Percentiles rank a stretch among this genome's conserved stretches.
Evolutionary conservation across 53 echinoderm and acorn worm species (phyloP).

Genomic region (Echinometra lucunter): DNA sequence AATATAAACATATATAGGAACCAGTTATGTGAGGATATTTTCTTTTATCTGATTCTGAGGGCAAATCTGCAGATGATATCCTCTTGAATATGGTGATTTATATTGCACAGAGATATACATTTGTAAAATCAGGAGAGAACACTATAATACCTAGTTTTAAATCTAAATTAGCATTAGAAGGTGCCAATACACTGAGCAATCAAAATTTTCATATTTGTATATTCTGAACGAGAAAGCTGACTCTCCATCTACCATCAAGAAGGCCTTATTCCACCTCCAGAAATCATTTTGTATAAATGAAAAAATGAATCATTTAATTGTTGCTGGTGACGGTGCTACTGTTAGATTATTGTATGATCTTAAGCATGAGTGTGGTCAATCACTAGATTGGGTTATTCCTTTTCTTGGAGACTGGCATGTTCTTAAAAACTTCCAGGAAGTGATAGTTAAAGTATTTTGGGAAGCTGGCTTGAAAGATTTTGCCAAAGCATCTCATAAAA

Average conservation of each 20-base stretch:
- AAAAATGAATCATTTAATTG: conserved; percentile 59
- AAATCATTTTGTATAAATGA: conserved; percentile 23
- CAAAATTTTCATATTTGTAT: conserved; percentile 57
- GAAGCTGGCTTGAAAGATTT: conserved; percentile 80
- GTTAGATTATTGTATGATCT: conserved; percentile 49
- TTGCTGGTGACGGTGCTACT: conserved; percentile 46
- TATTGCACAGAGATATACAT: conserved; percentile 28
- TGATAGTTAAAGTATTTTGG: conserved; percentile 84
- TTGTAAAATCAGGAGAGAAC: conserved; percentile 35
- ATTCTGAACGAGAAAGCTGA: conserved; percentile 66
- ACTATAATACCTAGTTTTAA: conserved; percentile 59
- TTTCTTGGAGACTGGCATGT: conserved; percentile 79
- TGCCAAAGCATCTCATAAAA: conserved; percentile 73
- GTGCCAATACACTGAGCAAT: neutral
- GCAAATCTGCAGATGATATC: neutral
- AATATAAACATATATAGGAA: conserved; percentile 57
- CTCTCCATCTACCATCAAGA: conserved; percentile 38
- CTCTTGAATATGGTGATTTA: conserved; percentile 13
- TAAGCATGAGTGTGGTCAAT: conserved; percentile 69
- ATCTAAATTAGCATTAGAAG: conserved; percentile 56
- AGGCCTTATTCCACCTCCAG: neutral
- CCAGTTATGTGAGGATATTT: conserved; percentile 7
- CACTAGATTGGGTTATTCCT: conserved; percentile 75
- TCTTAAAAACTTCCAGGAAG: conserved; percentile 84
- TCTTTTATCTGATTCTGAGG: conserved; percentile 45